These are phyloP conservation scores for Clepsis dumicolana DNA, from an alignment of 2,888 invertebrate species.

Conservation along the genomic window DNA sequence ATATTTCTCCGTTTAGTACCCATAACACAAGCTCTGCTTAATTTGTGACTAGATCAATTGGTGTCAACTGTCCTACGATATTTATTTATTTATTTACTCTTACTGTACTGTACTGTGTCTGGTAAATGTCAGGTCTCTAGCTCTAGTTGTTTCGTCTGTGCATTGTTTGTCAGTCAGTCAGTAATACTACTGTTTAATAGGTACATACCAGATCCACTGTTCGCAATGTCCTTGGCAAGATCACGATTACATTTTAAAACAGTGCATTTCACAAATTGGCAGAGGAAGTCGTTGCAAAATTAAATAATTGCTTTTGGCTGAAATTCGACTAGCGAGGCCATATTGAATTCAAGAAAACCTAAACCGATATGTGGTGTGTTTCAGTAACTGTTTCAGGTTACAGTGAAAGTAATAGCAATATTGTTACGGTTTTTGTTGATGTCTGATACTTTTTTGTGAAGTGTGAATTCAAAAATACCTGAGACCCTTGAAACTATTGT, in stretches of 20 bases:
- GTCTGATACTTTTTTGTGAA: background rate
- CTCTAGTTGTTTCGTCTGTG: too few relatives aligned
- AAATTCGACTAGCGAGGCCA: slow-evolving; percentile 3
- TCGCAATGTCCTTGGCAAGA: background rate
- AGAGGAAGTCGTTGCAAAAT: background rate
- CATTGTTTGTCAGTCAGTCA: too few relatives aligned
- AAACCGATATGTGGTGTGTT: background rate
- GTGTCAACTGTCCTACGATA: too few relatives aligned
- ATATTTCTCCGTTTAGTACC: too few relatives aligned
- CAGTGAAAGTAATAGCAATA: slow-evolving; percentile 1
- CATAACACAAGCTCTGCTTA: too few relatives aligned
- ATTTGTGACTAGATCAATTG: too few relatives aligned
- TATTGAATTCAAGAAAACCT: slow-evolving; percentile 17
- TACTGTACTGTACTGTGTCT: too few relatives aligned
- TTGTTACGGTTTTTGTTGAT: background rate
- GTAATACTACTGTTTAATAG: too few relatives aligned
- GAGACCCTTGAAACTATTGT: background rate
- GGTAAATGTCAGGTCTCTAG: too few relatives aligned
- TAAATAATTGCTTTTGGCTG: background rate
- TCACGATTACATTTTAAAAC: background rate
- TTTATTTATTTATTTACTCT: too few relatives aligned
- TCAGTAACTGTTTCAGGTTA: background rate
- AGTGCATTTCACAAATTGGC: background rate
- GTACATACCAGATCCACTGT: background rate
- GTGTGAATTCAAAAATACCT: background rate